These are phyloP conservation scores for Ptiloglossa arizonensis DNA, from an alignment of 1,140 invertebrate genomes.

Conservation along the genomic window DNA sequence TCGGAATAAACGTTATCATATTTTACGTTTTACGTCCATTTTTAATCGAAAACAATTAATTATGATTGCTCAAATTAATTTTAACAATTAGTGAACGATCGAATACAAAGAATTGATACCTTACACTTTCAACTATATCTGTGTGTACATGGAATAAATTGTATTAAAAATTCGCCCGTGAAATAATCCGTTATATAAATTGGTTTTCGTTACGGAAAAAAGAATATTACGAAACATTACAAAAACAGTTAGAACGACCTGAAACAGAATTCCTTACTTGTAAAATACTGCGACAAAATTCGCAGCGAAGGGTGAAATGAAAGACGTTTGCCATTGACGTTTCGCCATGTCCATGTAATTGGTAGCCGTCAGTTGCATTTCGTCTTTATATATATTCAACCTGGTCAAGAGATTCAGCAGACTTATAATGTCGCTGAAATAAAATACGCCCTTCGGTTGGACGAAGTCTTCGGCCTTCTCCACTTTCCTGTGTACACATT, in stretches of 20 bases:
- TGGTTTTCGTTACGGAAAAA: too few relatives aligned
- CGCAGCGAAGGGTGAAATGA: slow-evolving; percentile 88
- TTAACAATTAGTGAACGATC: too few relatives aligned
- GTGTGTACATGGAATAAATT: too few relatives aligned
- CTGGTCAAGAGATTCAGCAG: slow-evolving; percentile 85
- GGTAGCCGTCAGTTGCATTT: slow-evolving; percentile 84
- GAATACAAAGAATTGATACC: too few relatives aligned
- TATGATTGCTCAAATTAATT: too few relatives aligned
- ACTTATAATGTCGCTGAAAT: slow-evolving; percentile 88
- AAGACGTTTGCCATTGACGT: slow-evolving; percentile 88
- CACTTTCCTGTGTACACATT: slow-evolving; percentile 60
- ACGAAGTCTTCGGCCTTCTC: slow-evolving; percentile 58
- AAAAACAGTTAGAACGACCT: background rate
- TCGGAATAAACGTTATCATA: too few relatives aligned
- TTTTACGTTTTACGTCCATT: too few relatives aligned
- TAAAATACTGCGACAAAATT: slow-evolving; percentile 91
- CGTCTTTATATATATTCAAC: slow-evolving; percentile 87
- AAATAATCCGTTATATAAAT: too few relatives aligned
- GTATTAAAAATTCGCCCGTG: too few relatives aligned
- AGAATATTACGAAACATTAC: too few relatives aligned
- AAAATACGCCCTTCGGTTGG: slow-evolving; percentile 85
- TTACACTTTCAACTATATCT: too few relatives aligned
- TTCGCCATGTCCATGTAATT: slow-evolving; percentile 84
- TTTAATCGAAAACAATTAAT: too few relatives aligned
- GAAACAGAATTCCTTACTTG: slow-evolving; percentile 80